phyloP scores from a whole-genome alignment of 2,113 vertebrate genomes.

The Heterotis niloticus region DNA sequence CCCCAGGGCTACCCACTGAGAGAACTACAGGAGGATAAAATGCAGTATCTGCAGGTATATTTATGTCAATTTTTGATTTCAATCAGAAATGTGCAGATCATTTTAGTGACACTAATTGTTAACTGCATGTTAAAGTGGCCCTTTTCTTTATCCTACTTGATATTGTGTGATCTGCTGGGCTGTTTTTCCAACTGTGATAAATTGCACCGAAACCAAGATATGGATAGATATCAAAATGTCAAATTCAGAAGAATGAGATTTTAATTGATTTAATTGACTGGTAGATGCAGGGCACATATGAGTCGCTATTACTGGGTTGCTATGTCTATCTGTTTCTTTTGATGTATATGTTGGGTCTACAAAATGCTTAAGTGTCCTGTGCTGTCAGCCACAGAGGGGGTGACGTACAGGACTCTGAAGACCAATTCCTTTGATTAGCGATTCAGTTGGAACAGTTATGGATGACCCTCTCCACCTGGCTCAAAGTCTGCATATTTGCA shows the following conservation, averaged over 20 bases:
- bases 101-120: conserved; percentile 10
- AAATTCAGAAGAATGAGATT: conserved; percentile 30
- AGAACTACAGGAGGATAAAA: conserved; percentile 80
- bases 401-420: no score
- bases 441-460: no score
- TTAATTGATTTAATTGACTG: conserved; percentile 13
- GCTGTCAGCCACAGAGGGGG: no score
- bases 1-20: conserved; percentile 72
- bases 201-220: conserved; percentile 29
- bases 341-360: no score
- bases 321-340: no score
- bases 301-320: no score
- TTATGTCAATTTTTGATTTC: conserved; percentile 60
- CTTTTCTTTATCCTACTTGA: conserved; percentile 24
- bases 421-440: no score
- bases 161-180: conserved; percentile 38
- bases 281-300: no score
- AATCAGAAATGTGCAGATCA: neutral
- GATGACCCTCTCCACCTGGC: neutral
- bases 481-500: neutral
- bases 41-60: conserved; percentile 93
- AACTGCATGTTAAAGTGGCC: conserved; percentile 64
- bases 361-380: no score
- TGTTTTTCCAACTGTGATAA: conserved; percentile 38
- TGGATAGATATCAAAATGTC: conserved; percentile 36